Evolutionary conservation across 1,140 invertebrate species (phyloP), one percentile per base, ranked within the genome.

Genomic region (Drosophila ananassae): DNA sequence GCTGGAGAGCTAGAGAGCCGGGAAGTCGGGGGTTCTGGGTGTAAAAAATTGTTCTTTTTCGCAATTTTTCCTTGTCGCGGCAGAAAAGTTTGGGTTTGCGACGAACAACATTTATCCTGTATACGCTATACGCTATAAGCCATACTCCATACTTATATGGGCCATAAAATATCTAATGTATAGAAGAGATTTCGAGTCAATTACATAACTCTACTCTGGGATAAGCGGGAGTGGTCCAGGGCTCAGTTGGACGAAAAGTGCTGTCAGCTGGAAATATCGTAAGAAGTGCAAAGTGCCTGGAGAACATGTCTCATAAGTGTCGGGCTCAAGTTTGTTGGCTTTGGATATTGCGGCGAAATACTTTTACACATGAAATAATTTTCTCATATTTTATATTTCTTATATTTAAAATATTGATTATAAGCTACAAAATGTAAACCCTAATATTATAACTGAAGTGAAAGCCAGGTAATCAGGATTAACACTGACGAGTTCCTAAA

Each of bases 61-160:
- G 60, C 53, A 57, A 75, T 75, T 74, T 75, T 75, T 75, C 72
- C 52, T 53, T 73, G 71, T 73, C 68, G 60, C 60, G 47, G 47
- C 47, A 50, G 47, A 69, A 72, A 82, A 83, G 56, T 82, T 44
- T 44, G 5, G 41, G 32, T 12, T 10, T 83, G 50, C 39, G 39
- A 50, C 12, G n/a, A 32, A 12, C n/a, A 17, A 9, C 54, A 62
- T 62, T 55, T 13, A 44, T 56, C 51, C 48, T 28, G 8, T 28
- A n/a, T 17, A n/a, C 10, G 34, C 2, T 12, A 21, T 21, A 17
- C 22, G 13, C 10, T 4, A n/a, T 28, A 28, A 5, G 3, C 25
- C 25, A 25, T 25, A 25, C 25, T 25, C 17, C 10, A 9, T 39
- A 30, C 22, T 22, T 41, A 22, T 17, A 8, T 9, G 13, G 24